Conservation (phyloP, 1,140 invertebrate species). For the Ooceraea biroi region DNA sequence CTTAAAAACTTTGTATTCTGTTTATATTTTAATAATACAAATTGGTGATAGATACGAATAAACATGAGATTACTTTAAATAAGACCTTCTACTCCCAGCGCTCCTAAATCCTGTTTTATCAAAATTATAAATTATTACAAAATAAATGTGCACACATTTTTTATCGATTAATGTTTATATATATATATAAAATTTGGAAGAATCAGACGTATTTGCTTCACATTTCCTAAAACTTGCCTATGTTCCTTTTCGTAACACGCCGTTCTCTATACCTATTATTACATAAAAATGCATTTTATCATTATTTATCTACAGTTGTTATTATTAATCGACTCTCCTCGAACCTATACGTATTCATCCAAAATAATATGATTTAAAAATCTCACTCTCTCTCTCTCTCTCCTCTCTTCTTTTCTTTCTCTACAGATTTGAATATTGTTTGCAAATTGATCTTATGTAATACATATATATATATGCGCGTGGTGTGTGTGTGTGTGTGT, state of each 20-base stretch:
- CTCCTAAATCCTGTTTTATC: constrained; percentile 73
- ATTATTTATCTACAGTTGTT: constrained; percentile 20
- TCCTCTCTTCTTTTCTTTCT: background rate
- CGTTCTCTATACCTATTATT: constrained; percentile 79
- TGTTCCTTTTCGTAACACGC: constrained; percentile 73
- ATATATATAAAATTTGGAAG: constrained; percentile 72
- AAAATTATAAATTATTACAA: constrained; percentile 61
- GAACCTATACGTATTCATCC: background rate
- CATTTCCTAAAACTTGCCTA: constrained; percentile 47
- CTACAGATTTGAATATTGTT: background rate
- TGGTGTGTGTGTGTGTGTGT: too few species aligned
- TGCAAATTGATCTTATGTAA: background rate
- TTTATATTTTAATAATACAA: constrained; percentile 82
- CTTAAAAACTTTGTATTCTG: constrained; percentile 78
- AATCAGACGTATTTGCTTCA: constrained; percentile 63
- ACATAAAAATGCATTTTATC: constrained; percentile 59
- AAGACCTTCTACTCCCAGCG: constrained; percentile 78
- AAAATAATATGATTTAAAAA: background rate
- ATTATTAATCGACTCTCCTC: background rate
- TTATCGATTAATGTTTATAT: constrained; percentile 50
- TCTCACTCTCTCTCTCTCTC: background rate
- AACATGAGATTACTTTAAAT: constrained; percentile 81
- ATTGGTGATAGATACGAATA: constrained; percentile 77
- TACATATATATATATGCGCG: too few species aligned
- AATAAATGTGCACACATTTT: constrained; percentile 16